These are phyloP conservation scores for Drosophila persimilis DNA, from an alignment of 1,140 invertebrate genomes.

Conservation along the genomic window DNA sequence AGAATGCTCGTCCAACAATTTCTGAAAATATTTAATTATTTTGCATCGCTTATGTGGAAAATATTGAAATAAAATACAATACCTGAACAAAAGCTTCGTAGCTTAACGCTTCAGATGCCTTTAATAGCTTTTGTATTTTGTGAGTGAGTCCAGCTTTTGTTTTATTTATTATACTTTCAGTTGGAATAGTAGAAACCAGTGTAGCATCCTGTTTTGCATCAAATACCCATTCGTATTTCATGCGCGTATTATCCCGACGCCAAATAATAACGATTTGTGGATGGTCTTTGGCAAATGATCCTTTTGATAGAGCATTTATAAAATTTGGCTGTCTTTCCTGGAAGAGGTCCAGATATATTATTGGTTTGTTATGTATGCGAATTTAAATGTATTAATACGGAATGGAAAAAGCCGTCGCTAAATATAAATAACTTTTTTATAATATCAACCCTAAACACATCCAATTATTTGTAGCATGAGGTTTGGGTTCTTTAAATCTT, in stretches of 20 bases:
- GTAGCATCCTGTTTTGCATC: slow-evolving; percentile 83
- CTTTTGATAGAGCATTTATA: slow-evolving; percentile 81
- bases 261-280: slow-evolving; percentile 94
- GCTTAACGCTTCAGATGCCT: slow-evolving; percentile 87
- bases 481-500: no score
- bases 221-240: slow-evolving; percentile 96
- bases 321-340: slow-evolving; percentile 79
- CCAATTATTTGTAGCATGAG: no score
- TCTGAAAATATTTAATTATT: slow-evolving; percentile 82
- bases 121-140: slow-evolving; percentile 88
- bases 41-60: neutral
- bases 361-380: no score
- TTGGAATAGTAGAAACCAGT: slow-evolving; percentile 82
- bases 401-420: no score
- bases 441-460: no score
- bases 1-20: slow-evolving; percentile 90
- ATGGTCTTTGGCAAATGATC: slow-evolving; percentile 85
- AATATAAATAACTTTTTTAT: no score
- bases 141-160: slow-evolving; percentile 89
- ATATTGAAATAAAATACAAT: slow-evolving; percentile 5
- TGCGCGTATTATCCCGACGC: slow-evolving; percentile 91
- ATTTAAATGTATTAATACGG: no score
- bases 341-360: neutral
- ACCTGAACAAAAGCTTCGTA: slow-evolving; percentile 89
- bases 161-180: slow-evolving; percentile 87